Conservation (phyloP, 2,888 invertebrate species). For the Autographa gamma region DNA sequence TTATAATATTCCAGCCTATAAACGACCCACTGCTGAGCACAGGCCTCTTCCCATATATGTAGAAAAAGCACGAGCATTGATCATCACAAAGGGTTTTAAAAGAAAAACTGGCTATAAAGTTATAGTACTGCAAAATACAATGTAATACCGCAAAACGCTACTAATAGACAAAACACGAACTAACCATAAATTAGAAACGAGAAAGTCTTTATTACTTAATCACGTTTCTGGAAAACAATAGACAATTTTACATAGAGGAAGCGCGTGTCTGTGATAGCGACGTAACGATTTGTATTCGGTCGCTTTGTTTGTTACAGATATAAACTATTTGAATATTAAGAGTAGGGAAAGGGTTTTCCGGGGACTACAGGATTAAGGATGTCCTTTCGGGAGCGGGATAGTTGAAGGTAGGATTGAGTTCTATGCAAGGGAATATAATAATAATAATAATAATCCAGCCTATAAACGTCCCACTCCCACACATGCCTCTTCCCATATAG, state of each 20-base stretch:
- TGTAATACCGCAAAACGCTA: background rate
- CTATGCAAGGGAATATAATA: no score
- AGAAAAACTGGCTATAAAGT: background rate
- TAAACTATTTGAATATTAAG: background rate
- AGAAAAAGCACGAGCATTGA: no score
- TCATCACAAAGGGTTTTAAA: no score
- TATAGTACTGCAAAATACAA: background rate
- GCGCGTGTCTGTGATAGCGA: constrained; percentile 35
- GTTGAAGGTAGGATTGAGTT: no score
- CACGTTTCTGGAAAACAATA: constrained; percentile 41
- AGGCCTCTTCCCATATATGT: no score
- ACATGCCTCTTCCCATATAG: no score
- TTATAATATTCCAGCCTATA: no score
- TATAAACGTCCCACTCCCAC: no score
- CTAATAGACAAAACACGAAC: background rate
- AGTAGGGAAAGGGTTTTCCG: background rate
- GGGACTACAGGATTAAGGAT: background rate
- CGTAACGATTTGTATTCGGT: constrained; percentile 17
- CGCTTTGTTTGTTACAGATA: constrained; percentile 15
- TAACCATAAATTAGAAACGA: constrained; percentile 6
- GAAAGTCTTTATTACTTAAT: constrained; percentile 52
- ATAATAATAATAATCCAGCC: no score
- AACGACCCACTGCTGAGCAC: no score
- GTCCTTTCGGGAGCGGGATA: background rate
- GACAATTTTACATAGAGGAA: constrained; percentile 44